Evolutionary conservation across 2,888 invertebrate genomes (phyloP).

Genomic region (Seira musarum): DNA sequence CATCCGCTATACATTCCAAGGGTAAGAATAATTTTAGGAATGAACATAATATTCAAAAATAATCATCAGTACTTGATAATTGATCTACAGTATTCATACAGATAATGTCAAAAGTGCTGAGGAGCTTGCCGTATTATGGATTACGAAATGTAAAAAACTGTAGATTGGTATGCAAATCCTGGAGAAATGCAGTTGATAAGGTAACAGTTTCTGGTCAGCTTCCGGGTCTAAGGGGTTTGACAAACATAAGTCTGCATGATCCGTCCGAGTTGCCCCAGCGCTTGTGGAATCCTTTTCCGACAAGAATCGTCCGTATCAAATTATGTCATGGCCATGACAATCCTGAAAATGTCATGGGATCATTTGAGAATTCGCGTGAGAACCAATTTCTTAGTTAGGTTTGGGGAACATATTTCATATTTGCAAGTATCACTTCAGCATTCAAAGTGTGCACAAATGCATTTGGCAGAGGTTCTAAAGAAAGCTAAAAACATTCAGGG

Average conservation of each 20-base stretch:
- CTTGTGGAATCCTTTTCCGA: constrained; percentile 41
- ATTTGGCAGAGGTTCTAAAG: constrained; percentile 15
- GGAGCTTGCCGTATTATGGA: no score
- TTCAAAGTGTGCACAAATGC: constrained; percentile 11
- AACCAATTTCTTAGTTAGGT: background rate
- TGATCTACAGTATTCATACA: no score
- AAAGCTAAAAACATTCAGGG: constrained; percentile 22
- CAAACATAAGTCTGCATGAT: background rate
- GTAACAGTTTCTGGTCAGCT: constrained; percentile 4
- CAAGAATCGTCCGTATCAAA: constrained; percentile 35
- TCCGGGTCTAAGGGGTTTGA: constrained; percentile 12
- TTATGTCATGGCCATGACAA: constrained; percentile 7
- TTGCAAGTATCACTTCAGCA: constrained; percentile 29
- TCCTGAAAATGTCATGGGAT: background rate
- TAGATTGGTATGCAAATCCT: constrained; percentile 33
- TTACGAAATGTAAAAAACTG: background rate
- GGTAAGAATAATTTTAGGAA: no score
- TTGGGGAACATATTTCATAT: constrained; percentile 13
- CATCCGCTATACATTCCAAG: constrained; percentile 36
- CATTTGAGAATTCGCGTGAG: background rate
- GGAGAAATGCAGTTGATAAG: constrained; percentile 31
- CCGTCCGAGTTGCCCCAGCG: background rate
- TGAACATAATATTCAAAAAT: no score
- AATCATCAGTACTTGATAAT: no score
- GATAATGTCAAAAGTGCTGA: constrained; percentile 18